Percentiles rank a stretch among this genome's conserved stretches.
phyloP scores from a whole-genome alignment of 2,797 vertebrate species.

The Cuniculus paca region DNA sequence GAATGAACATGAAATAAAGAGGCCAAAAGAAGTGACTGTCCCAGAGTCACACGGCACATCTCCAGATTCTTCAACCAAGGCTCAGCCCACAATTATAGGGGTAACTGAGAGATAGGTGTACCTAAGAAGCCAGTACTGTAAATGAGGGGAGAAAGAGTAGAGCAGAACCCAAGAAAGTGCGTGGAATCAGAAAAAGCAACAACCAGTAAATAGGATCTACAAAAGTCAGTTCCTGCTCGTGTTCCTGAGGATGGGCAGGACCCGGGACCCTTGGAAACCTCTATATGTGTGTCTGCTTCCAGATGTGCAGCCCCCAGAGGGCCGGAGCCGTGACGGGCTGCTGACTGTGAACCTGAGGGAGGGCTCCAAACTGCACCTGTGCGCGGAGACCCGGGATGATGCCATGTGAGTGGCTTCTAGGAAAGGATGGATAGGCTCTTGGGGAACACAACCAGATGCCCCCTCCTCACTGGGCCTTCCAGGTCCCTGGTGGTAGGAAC shows the following conservation, averaged over 20 bases:
- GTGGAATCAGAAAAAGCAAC: neutral
- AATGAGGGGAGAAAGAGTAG: neutral
- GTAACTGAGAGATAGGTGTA: neutral
- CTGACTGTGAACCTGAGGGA: slow-evolving; percentile 91
- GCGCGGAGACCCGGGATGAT: slow-evolving; percentile 95
- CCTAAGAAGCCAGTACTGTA: neutral
- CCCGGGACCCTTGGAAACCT: neutral
- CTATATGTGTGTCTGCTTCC: slow-evolving; percentile 24
- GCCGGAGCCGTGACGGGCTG: slow-evolving; percentile 92
- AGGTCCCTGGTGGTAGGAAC: neutral
- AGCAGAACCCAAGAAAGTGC: slow-evolving; percentile 13
- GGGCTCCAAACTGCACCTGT: slow-evolving; percentile 91
- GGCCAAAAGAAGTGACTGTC: slow-evolving; percentile 22
- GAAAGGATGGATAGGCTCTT: neutral
- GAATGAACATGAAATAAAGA: slow-evolving; percentile 12
- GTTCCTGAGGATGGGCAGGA: neutral
- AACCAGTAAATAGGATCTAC: neutral
- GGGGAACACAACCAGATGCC: neutral
- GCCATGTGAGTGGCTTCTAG: slow-evolving; percentile 91
- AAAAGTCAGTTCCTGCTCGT: neutral
- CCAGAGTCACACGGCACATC: slow-evolving; percentile 30
- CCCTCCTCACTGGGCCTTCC: neutral
- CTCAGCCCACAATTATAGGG: neutral
- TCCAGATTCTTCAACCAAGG: neutral
- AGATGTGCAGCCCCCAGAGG: slow-evolving; percentile 95